Evolutionary conservation across 2,888 invertebrate genomes (phyloP).

Genomic region (Mylabris sibirica): DNA sequence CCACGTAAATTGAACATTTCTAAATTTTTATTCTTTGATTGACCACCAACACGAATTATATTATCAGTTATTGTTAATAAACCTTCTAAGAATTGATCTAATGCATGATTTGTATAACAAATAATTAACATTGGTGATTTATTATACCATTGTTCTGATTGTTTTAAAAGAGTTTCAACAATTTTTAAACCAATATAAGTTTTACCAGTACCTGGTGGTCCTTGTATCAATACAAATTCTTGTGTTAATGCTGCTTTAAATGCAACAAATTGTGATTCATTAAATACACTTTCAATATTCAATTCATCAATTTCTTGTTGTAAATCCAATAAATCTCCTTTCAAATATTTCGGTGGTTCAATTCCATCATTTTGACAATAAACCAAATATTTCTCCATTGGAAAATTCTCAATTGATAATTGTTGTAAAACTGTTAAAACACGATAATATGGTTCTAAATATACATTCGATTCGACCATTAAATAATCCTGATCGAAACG

Average conservation of each 20-base stretch:
- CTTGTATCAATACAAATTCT: conserved; percentile 82
- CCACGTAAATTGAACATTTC: conserved; percentile 61
- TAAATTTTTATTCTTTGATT: conserved; percentile 68
- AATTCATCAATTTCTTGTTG: conserved; percentile 24
- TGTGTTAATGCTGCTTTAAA: conserved; percentile 72
- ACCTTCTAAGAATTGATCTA: conserved; percentile 85
- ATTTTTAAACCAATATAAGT: conserved; percentile 82
- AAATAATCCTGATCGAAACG: conserved; percentile 61
- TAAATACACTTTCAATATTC: conserved; percentile 46
- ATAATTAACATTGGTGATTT: conserved; percentile 75
- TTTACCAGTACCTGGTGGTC: conserved; percentile 90
- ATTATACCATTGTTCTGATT: conserved; percentile 53
- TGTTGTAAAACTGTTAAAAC: conserved; percentile 73
- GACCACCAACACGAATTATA: conserved; percentile 75
- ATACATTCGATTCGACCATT: conserved; percentile 81
- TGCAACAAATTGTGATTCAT: conserved; percentile 73
- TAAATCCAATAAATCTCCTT: background rate
- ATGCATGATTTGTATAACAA: conserved; percentile 85
- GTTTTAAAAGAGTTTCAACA: conserved; percentile 67
- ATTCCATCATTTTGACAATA: conserved; percentile 57
- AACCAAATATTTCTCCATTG: conserved; percentile 75
- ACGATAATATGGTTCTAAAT: conserved; percentile 82
- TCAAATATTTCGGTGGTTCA: conserved; percentile 58
- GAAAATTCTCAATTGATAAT: conserved; percentile 66
- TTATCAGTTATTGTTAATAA: conserved; percentile 66